Evolutionary conservation across 2,113 vertebrate species (phyloP).

Genomic region (Austrofundulus limnaeus): DNA sequence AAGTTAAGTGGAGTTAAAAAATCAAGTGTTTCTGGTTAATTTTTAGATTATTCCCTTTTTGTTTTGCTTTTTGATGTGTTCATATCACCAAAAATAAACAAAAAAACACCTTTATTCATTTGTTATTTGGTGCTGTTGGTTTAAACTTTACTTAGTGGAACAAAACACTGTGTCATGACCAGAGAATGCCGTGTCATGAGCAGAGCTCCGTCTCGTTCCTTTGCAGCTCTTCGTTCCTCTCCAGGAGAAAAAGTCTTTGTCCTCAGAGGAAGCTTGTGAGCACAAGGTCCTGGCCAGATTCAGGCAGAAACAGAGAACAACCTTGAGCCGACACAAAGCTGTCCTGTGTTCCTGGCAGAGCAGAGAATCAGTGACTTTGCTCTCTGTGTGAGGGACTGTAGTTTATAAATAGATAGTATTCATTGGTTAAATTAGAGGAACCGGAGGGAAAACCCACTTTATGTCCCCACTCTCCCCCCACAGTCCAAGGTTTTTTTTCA

Average conservation of each 20-base stretch:
- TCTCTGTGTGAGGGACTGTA: slow-evolving; percentile 46
- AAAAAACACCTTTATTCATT: background rate
- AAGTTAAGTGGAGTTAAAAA: too few species aligned
- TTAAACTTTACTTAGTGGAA: too few species aligned
- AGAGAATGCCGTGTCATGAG: background rate
- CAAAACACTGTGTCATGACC: too few species aligned
- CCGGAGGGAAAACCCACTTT: slow-evolving; percentile 16
- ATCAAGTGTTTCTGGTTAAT: too few species aligned
- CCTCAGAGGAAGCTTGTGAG: slow-evolving; percentile 40
- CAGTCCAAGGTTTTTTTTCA: slow-evolving; percentile 4
- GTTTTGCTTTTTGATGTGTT: too few species aligned
- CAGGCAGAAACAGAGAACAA: slow-evolving; percentile 37
- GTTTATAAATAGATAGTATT: slow-evolving; percentile 72
- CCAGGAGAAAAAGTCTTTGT: slow-evolving; percentile 47
- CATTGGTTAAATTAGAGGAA: slow-evolving; percentile 55
- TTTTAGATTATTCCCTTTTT: too few species aligned
- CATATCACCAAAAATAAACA: too few species aligned
- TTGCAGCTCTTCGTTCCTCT: slow-evolving; percentile 13
- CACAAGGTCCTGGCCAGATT: slow-evolving; percentile 35
- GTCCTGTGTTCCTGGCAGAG: slow-evolving; percentile 57
- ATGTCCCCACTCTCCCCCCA: background rate
- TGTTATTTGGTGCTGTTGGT: slow-evolving; percentile 19
- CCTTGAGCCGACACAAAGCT: slow-evolving; percentile 60
- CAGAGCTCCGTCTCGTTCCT: slow-evolving; percentile 6
- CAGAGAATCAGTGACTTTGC: slow-evolving; percentile 46